Conservation (phyloP, 2,797 vertebrate genomes). For the Psittacula echo region DNA sequence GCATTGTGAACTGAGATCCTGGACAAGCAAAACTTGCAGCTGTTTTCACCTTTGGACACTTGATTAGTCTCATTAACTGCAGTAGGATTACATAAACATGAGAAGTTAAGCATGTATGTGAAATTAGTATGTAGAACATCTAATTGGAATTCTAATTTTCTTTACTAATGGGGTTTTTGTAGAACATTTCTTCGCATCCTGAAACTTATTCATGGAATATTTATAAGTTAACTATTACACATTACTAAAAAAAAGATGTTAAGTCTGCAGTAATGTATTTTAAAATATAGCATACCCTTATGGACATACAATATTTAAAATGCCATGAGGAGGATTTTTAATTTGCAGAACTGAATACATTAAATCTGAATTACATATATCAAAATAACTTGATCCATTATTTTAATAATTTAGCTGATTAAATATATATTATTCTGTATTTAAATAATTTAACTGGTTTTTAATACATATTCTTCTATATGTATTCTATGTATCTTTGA, state of each 20-base stretch:
- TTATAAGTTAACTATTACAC: neutral
- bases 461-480: neutral
- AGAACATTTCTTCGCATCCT: neutral
- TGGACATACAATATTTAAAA: neutral
- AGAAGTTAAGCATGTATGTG: neutral
- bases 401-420: slow-evolving; percentile 2
- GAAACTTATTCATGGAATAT: neutral
- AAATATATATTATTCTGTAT: neutral
- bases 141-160: neutral
- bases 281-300: neutral
- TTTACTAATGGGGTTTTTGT: neutral
- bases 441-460: neutral
- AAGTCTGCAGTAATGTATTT: neutral
- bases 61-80: neutral
- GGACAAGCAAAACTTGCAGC: neutral
- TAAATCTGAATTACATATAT: neutral
- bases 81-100: neutral
- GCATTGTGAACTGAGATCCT: neutral
- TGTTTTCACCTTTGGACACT: neutral
- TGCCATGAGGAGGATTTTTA: neutral
- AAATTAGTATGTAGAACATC: neutral
- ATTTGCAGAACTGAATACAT: neutral
- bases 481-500: neutral
- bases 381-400: neutral
- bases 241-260: neutral